Percentiles rank a stretch among this genome's conserved stretches.
Evolutionary conservation across 2,888 invertebrate species (phyloP).

Genomic region (Cyclophora albipunctata): DNA sequence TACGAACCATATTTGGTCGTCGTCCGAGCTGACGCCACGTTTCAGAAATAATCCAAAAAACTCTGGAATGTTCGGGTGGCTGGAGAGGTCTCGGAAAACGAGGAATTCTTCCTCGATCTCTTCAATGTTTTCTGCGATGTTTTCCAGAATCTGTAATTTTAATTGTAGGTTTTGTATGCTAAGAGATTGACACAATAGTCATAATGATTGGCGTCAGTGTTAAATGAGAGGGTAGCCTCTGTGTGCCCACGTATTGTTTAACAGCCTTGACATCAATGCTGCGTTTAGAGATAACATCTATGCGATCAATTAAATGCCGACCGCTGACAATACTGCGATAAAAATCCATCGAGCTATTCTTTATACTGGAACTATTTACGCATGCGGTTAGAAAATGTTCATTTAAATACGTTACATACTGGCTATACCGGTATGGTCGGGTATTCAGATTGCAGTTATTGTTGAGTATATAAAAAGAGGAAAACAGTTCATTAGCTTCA

Average conservation of each 20-base stretch:
- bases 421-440: no score
- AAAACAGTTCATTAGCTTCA: no score
- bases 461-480: no score
- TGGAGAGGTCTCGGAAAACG: constrained; percentile 82
- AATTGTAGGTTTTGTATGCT: not conserved
- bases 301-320: constrained; percentile 48
- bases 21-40: constrained; percentile 76
- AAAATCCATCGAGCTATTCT: constrained; percentile 30
- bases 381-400: constrained; percentile 12
- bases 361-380: constrained; percentile 18
- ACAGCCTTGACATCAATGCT: constrained; percentile 62
- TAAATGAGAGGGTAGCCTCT: constrained; percentile 37
- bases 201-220: constrained; percentile 27
- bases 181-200: constrained; percentile 5
- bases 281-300: constrained; percentile 53
- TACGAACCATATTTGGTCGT: constrained; percentile 88
- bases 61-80: constrained; percentile 84
- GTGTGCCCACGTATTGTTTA: constrained; percentile 46
- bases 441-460: no score
- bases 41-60: constrained; percentile 84
- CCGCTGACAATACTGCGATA: constrained; percentile 52
- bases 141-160: constrained; percentile 79
- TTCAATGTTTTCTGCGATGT: constrained; percentile 86
- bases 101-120: constrained; percentile 88
- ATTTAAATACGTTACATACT: constrained; percentile 4